Evolutionary conservation across 2,797 vertebrate genomes (phyloP).

Genomic region (Hemitrygon akajei): DNA sequence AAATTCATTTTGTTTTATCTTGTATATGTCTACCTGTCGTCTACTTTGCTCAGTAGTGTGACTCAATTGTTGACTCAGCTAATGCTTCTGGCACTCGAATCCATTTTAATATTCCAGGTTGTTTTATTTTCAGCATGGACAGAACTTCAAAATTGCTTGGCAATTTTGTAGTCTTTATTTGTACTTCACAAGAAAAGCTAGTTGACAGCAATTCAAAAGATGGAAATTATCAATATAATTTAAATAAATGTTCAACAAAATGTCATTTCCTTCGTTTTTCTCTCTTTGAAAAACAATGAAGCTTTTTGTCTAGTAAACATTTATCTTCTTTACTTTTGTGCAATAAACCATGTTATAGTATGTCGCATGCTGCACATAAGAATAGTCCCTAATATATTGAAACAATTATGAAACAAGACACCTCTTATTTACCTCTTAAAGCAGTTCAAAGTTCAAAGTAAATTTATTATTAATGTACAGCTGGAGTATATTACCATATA

Average conservation of each 20-base stretch:
- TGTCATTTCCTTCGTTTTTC: background rate
- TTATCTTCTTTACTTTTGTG: background rate
- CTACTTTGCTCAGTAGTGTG: background rate
- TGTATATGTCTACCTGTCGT: background rate
- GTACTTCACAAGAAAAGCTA: background rate
- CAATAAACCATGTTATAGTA: too few species aligned
- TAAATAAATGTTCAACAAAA: conserved; percentile 24
- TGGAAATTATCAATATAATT: background rate
- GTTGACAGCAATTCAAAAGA: conserved; percentile 3
- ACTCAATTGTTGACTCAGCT: conserved; percentile 6
- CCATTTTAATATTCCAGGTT: conserved; percentile 27
- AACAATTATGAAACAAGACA: background rate
- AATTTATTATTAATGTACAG: too few species aligned
- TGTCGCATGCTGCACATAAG: background rate
- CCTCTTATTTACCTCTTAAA: too few species aligned
- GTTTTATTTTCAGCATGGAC: background rate
- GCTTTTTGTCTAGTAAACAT: background rate
- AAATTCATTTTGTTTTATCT: background rate
- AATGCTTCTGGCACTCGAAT: conserved; percentile 26
- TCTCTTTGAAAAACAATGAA: conserved; percentile 26
- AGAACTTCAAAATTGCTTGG: background rate
- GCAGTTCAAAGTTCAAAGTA: background rate
- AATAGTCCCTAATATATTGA: background rate
- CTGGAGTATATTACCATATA: too few species aligned
- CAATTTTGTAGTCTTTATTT: conserved; percentile 11